Conservation (phyloP, 2,113 vertebrate genomes). For the Baryphthengus martii region DNA sequence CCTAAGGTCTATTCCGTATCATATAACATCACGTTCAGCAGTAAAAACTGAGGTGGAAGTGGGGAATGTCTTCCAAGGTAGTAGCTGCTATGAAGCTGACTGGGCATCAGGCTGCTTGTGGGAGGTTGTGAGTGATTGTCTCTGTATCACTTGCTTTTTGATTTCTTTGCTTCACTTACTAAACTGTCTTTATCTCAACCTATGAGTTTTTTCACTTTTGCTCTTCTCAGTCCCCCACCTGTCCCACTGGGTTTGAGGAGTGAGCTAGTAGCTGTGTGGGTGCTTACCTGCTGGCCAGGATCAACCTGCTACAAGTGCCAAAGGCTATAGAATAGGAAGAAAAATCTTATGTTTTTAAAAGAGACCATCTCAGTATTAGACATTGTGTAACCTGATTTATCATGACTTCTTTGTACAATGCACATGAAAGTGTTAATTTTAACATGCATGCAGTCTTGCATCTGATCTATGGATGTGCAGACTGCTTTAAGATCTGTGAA, state of each 20-base stretch:
- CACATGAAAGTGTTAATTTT: not conserved
- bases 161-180: not conserved
- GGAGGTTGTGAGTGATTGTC: not conserved
- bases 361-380: not conserved
- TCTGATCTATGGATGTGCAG: not conserved
- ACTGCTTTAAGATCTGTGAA: not conserved
- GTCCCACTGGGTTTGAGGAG: fast-evolving
- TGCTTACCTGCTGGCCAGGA: not conserved
- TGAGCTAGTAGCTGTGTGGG: fast-evolving
- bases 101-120: not conserved
- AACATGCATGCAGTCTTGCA: not conserved
- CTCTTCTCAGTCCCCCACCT: not conserved
- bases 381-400: not conserved
- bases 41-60: not conserved
- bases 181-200: not conserved
- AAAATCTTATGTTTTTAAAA: not conserved
- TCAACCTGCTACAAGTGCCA: not conserved
- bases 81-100: not conserved
- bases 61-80: not conserved
- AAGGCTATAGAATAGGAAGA: not conserved
- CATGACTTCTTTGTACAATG: not conserved
- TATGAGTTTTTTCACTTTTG: not conserved
- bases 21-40: not conserved
- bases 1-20: not conserved
- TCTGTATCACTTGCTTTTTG: not conserved